Conservation (phyloP, 2,113 vertebrate species). For the Carollia perspicillata region DNA sequence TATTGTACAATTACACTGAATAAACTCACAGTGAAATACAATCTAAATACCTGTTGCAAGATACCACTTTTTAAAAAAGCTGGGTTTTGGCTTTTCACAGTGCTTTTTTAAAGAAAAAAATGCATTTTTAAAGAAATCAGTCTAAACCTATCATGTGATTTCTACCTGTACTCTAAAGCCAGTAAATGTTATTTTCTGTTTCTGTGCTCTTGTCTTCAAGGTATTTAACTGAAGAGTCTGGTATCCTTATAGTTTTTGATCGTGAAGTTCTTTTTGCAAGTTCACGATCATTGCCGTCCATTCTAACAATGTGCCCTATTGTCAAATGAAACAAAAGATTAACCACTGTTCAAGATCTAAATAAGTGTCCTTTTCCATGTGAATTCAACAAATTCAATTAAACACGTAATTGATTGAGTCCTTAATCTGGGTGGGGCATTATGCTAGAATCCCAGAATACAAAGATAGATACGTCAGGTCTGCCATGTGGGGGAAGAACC, state of each 20-base stretch:
- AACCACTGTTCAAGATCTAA: not conserved
- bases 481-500: not conserved
- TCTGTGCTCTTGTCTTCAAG: not conserved
- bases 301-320: not conserved
- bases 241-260: not conserved
- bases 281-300: not conserved
- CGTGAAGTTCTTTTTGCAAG: not conserved
- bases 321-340: not conserved
- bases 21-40: constrained; percentile 53
- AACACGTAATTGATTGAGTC: not conserved
- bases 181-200: constrained; percentile 33
- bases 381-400: not conserved
- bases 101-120: not conserved
- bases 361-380: not conserved
- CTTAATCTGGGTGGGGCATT: not conserved
- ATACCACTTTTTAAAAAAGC: not conserved
- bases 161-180: not conserved
- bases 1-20: constrained; percentile 60
- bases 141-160: not conserved
- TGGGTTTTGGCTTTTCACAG: not conserved
- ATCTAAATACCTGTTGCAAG: constrained; percentile 58
- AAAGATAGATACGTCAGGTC: not conserved
- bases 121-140: constrained; percentile 34
- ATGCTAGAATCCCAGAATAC: not conserved
- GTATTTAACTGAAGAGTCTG: constrained; percentile 23